phyloP scores from a whole-genome alignment of 2,113 vertebrate genomes.

The Paramisgurnus dabryanus region DNA sequence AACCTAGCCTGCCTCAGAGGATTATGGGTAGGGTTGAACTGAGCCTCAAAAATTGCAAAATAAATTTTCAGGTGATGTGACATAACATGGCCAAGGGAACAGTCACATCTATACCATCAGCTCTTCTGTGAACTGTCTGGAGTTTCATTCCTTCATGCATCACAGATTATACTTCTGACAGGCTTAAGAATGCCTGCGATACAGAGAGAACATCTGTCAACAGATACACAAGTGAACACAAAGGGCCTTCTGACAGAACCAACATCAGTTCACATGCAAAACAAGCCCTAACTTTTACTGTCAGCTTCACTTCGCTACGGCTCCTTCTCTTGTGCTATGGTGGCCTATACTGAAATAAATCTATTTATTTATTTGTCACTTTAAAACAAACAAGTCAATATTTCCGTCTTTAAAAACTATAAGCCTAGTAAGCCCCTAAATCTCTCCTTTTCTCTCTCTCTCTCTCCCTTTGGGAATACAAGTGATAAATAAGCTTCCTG shows the following conservation, averaged over 20 bases:
- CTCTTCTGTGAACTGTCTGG: neutral
- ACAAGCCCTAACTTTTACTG: neutral
- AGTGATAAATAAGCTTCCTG: neutral
- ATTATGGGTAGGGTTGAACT: neutral
- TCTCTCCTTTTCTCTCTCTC: neutral
- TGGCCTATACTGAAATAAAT: neutral
- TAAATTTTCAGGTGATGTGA: conserved; percentile 7
- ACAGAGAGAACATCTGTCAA: conserved; percentile 12
- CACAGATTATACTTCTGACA: neutral
- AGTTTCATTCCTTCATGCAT: conserved; percentile 1
- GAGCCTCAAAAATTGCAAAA: neutral
- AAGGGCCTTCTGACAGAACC: conserved; percentile 5
- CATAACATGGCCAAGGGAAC: conserved; percentile 15
- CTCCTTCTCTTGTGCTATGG: conserved; percentile 4
- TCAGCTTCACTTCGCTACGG: neutral
- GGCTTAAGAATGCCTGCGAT: neutral
- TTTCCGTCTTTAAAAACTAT: conserved; percentile 6
- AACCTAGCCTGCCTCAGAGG: neutral
- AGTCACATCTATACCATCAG: conserved; percentile 14
- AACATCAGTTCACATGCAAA: neutral
- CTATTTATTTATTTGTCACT: conserved; percentile 10
- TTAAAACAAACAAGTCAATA: neutral
- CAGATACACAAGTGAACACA: conserved; percentile 9
- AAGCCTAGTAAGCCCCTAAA: too few relatives aligned
- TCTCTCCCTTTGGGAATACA: neutral